Conservation (phyloP, 2,888 invertebrate genomes). For the Chorisops tibialis region DNA sequence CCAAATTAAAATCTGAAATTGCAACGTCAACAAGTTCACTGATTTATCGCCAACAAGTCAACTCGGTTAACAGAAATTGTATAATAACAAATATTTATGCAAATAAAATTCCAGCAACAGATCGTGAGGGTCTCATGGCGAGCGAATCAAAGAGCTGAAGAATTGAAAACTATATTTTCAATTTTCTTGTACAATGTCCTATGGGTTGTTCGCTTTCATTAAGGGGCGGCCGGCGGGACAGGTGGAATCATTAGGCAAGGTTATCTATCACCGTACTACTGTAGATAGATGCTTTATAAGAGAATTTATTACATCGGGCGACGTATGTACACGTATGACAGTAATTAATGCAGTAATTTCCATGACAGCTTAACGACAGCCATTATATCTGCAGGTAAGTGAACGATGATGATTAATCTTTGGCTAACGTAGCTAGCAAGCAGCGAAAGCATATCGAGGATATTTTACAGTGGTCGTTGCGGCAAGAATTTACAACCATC, state of each 20-base stretch:
- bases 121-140: neutral
- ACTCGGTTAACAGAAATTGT: too few relatives aligned
- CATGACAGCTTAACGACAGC: too few relatives aligned
- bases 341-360: too few relatives aligned
- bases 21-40: constrained; percentile 19
- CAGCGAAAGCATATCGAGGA: too few relatives aligned
- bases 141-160: constrained; percentile 12
- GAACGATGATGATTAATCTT: too few relatives aligned
- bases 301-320: too few relatives aligned
- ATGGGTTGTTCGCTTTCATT: neutral
- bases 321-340: too few relatives aligned
- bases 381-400: too few relatives aligned
- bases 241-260: constrained; percentile 22
- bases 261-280: neutral
- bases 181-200: neutral
- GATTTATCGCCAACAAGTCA: constrained; percentile 12
- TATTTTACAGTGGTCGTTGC: too few relatives aligned
- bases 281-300: too few relatives aligned
- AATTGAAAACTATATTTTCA: constrained; percentile 10
- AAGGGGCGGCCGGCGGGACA: neutral
- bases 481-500: too few relatives aligned
- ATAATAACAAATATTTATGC: constrained; percentile 20
- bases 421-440: too few relatives aligned
- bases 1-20: constrained; percentile 16
- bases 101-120: constrained; percentile 15